Conservation (phyloP, 2,113 vertebrate species). For the Trochalopteron elliotii region DNA sequence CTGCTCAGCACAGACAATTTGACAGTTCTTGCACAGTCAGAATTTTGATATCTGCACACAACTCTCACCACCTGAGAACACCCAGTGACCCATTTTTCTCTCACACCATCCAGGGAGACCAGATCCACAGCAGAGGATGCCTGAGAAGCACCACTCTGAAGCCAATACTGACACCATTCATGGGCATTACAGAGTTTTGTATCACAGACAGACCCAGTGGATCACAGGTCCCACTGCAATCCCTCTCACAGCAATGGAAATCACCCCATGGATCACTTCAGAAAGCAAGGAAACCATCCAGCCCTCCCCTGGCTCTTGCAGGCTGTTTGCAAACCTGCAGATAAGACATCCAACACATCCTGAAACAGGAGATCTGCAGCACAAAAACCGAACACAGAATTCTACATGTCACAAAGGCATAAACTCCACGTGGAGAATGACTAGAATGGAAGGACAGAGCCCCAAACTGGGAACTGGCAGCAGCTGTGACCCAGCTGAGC, state of each 20-base stretch:
- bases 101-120: not conserved
- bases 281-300: not conserved
- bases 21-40: not conserved
- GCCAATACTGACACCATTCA: not conserved
- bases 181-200: not conserved
- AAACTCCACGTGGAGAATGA: not conserved
- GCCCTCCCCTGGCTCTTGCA: not conserved
- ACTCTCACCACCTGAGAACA: not conserved
- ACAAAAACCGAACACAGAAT: not conserved
- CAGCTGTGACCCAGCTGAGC: not conserved
- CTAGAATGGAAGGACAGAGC: not conserved
- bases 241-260: not conserved
- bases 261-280: not conserved
- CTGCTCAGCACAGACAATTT: not conserved
- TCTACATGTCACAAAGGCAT: not conserved
- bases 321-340: not conserved
- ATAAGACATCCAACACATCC: not conserved
- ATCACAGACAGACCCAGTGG: not conserved
- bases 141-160: not conserved
- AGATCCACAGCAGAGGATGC: not conserved
- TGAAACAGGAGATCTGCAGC: not conserved
- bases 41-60: not conserved
- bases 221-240: not conserved
- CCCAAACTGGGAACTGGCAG: not conserved
- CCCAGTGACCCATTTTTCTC: not conserved